phyloP scores from a whole-genome alignment of 2,888 invertebrate species.

The Cataglyphis rosenhaueri region DNA sequence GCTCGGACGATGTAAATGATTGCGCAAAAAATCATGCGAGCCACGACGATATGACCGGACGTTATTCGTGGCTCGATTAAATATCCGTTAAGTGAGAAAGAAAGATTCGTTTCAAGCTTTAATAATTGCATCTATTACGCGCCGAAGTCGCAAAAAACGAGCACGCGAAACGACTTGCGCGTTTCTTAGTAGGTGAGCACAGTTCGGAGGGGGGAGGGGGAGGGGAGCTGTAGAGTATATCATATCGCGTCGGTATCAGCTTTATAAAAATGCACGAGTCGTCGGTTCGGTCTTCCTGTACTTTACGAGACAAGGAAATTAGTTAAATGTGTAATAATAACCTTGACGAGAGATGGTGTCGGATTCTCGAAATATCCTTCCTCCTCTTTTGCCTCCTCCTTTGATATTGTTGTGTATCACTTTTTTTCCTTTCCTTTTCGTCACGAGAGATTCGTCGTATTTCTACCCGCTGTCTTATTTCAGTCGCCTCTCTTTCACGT shows the following conservation, averaged over 20 bases:
- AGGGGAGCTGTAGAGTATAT: conserved; percentile 15
- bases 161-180: conserved; percentile 29
- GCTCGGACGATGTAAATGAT: conserved; percentile 13
- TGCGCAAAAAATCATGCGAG: conserved; percentile 40
- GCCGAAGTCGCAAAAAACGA: conserved; percentile 34
- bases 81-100: conserved; percentile 12
- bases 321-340: conserved; percentile 83
- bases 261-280: conserved; percentile 66
- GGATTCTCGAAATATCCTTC: conserved; percentile 48
- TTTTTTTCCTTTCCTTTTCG: conserved; percentile 17
- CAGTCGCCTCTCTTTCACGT: conserved; percentile 32
- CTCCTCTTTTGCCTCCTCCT: neutral
- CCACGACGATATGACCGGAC: conserved; percentile 14
- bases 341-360: conserved; percentile 71
- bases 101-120: conserved; percentile 19
- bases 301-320: conserved; percentile 83
- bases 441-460: conserved; percentile 35
- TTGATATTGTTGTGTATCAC: neutral
- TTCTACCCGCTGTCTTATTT: conserved; percentile 44
- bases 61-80: conserved; percentile 38
- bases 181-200: conserved; percentile 64
- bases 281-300: conserved; percentile 72
- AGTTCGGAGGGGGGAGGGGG: no score
- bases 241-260: conserved; percentile 56
- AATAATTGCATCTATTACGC: conserved; percentile 53